These are phyloP conservation scores for Nasalis larvatus DNA, from an alignment of 2,113 vertebrate species.

Conservation along the genomic window DNA sequence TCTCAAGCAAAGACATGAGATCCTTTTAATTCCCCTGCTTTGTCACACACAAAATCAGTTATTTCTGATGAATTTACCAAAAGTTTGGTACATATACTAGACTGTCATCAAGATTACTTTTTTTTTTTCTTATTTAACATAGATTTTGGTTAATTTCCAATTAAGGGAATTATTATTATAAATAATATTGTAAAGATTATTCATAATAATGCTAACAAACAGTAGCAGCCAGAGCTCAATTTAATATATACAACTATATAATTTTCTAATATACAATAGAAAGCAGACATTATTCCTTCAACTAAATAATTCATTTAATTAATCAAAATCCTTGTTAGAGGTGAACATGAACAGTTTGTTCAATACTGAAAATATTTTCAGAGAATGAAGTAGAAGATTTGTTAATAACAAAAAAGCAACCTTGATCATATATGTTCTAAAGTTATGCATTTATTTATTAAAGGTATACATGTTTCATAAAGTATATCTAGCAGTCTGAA, in stretches of 20 bases:
- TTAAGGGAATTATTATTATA: too few species aligned
- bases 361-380: background rate
- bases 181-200: background rate
- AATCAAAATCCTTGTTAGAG: background rate
- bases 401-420: background rate
- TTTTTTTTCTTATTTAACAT: too few species aligned
- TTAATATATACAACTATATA: background rate
- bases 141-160: too few species aligned
- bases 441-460: background rate
- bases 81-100: background rate
- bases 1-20: background rate
- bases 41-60: background rate
- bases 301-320: background rate
- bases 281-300: background rate
- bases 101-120: background rate
- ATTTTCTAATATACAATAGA: background rate
- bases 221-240: background rate
- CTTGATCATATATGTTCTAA: background rate
- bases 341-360: background rate
- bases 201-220: background rate
- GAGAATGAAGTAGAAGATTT: background rate
- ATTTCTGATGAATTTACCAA: background rate
- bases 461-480: background rate
- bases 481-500: background rate
- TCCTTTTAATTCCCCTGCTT: background rate